These are phyloP conservation scores for Dione juno DNA, from an alignment of 2,888 invertebrate genomes.

Conservation along the genomic window DNA sequence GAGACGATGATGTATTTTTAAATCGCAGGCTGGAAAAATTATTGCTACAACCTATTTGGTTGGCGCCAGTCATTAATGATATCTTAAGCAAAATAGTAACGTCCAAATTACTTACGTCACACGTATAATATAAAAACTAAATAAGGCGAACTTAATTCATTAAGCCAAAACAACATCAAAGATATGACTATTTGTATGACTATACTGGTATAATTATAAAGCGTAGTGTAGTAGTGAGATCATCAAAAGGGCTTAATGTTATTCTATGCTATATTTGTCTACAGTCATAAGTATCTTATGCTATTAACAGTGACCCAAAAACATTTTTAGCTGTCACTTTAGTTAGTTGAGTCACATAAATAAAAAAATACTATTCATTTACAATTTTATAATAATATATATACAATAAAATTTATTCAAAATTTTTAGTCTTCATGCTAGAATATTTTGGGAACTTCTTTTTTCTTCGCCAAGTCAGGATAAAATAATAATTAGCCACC, in stretches of 20 bases:
- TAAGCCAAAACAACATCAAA: neutral
- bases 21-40: neutral
- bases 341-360: neutral
- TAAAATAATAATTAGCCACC: neutral
- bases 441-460: too few species aligned
- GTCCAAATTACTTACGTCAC: neutral
- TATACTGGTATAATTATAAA: neutral
- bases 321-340: neutral
- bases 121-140: neutral
- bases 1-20: too few species aligned
- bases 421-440: neutral
- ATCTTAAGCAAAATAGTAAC: neutral
- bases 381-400: neutral
- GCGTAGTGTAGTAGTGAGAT: neutral
- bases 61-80: neutral
- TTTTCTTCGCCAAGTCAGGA: too few species aligned
- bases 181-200: neutral
- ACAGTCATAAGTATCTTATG: neutral
- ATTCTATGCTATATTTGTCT: neutral
- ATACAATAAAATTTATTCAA: neutral
- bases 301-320: conserved; percentile 7
- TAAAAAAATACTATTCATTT: neutral
- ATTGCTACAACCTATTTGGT: neutral
- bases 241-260: conserved; percentile 2
- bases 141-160: neutral